These are phyloP conservation scores for Lycocerus yunnanus DNA, from an alignment of 2,888 invertebrate species.

Conservation along the genomic window DNA sequence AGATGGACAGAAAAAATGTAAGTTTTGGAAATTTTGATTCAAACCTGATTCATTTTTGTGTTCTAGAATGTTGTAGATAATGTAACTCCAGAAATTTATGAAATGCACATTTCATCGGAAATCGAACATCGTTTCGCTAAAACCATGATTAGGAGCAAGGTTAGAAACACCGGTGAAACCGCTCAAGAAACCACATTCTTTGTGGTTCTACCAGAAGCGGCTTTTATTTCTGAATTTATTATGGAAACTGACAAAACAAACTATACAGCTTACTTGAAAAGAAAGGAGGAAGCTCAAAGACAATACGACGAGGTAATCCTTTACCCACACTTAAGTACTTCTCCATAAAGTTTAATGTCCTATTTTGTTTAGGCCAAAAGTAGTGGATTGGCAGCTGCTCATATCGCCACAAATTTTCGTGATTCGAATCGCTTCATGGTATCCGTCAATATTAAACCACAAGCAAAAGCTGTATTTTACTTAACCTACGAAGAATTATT, in stretches of 20 bases:
- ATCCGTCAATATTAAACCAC: slow-evolving; percentile 68
- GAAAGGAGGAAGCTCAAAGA: slow-evolving; percentile 65
- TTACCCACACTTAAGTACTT: not conserved
- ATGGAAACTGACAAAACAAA: slow-evolving; percentile 68
- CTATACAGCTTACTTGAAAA: slow-evolving; percentile 68
- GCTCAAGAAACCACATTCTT: slow-evolving; percentile 69
- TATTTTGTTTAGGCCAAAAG: slow-evolving; percentile 58
- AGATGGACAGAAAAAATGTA: not conserved
- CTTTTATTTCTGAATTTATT: slow-evolving; percentile 70
- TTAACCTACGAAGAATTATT: slow-evolving; percentile 75
- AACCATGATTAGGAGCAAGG: slow-evolving; percentile 66
- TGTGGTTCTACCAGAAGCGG: slow-evolving; percentile 69
- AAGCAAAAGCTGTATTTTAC: slow-evolving; percentile 67
- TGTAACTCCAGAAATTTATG: slow-evolving; percentile 58
- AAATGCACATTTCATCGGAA: slow-evolving; percentile 65
- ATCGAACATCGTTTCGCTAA: slow-evolving; percentile 68
- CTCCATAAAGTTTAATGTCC: not conserved
- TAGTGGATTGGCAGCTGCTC: slow-evolving; percentile 65
- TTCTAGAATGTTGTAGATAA: not conserved
- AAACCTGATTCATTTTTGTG: not conserved
- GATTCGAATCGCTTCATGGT: slow-evolving; percentile 74
- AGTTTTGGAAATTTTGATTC: not conserved
- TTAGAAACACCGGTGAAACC: slow-evolving; percentile 63
- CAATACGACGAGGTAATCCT: slow-evolving; percentile 51
- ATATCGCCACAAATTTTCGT: slow-evolving; percentile 66